Percentiles rank a stretch among this genome's conserved stretches.
phyloP scores from a whole-genome alignment of 2,797 vertebrate species.

The Rhinella marina region DNA sequence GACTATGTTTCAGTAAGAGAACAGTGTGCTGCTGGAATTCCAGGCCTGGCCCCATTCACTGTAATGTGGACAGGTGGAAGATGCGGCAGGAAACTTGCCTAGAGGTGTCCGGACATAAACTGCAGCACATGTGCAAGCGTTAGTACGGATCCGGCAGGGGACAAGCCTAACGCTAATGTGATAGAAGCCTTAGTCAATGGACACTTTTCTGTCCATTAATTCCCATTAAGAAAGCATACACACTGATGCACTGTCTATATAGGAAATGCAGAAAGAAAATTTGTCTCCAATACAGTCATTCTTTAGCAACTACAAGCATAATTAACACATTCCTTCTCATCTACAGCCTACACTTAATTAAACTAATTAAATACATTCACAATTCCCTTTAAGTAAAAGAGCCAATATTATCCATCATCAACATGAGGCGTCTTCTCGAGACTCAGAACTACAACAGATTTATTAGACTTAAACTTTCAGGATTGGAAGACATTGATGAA shows the following conservation, averaged over 20 bases:
- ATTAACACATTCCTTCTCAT: background rate
- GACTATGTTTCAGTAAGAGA: too few species aligned
- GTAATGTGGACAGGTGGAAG: too few species aligned
- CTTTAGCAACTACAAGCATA: background rate
- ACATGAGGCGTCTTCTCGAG: background rate
- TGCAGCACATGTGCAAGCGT: too few species aligned
- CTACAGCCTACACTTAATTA: background rate
- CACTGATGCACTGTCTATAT: background rate
- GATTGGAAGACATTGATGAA: conserved; percentile 48
- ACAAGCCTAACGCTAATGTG: too few species aligned
- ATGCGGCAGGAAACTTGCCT: too few species aligned
- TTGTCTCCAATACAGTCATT: background rate
- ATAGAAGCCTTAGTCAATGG: background rate
- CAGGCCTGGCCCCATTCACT: too few species aligned
- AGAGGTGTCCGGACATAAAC: too few species aligned
- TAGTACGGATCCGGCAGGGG: too few species aligned
- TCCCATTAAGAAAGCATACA: background rate
- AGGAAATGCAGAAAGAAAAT: background rate
- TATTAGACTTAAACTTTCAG: background rate
- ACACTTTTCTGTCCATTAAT: background rate
- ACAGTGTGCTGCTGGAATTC: too few species aligned
- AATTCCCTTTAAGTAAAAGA: background rate
- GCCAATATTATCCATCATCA: background rate
- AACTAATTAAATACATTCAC: background rate
- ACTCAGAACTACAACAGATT: background rate